Base-by-base conservation (phyloP, 2,888 invertebrate species). In the Chrysomela aeneicollis region DNA sequence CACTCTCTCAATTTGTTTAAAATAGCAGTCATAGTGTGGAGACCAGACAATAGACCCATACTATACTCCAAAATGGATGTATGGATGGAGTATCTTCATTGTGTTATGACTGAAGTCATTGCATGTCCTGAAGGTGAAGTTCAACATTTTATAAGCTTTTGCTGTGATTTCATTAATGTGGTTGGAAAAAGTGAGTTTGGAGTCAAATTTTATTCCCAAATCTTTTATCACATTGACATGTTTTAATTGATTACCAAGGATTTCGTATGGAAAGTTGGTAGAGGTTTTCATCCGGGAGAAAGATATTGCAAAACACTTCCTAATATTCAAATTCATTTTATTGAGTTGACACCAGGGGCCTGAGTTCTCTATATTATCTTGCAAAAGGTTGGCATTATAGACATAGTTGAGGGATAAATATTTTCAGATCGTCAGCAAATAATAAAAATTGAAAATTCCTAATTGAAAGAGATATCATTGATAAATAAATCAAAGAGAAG, bases 161-260 rank as follows among this genome's bases (percentile, higher is more conserved):
- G n/a, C n/a, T n/a, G n/a, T n/a, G n/a, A n/a, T n/a, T n/a, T n/a
- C 42, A 42, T 42, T 42, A 15, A 15, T 15, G n/a, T 15, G 42
- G 42, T 26, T 26, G 8, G 26, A 26, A 26, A 42, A 12, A 15
- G 3, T 42, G 42, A 42, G 42, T 42, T 42, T 42, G 42, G 42
- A 15, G 17, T 42, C 42, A 42, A 42, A 42, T 15, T 42, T 42
- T 42, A 26, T 26, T 26, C 26, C 8, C 26, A 26, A 8, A 8
- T 42, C n/a, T 42, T 15, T 42, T 4, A 42, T 42, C n/a, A 4
- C 17, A 15, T 15, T n/a, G n/a, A n/a, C n/a, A n/a, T n/a, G n/a
- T n/a, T n/a, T n/a, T n/a, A n/a, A n/a, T n/a, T n/a, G n/a, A 42
- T 42, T 42, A 42, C n/a, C 42, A 42, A 42, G 42, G 12, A 42